A percentile compares a stretch with the other conserved stretches of the same genome.
Conservation (phyloP, 2,888 invertebrate species). For the Leucania comma region DNA sequence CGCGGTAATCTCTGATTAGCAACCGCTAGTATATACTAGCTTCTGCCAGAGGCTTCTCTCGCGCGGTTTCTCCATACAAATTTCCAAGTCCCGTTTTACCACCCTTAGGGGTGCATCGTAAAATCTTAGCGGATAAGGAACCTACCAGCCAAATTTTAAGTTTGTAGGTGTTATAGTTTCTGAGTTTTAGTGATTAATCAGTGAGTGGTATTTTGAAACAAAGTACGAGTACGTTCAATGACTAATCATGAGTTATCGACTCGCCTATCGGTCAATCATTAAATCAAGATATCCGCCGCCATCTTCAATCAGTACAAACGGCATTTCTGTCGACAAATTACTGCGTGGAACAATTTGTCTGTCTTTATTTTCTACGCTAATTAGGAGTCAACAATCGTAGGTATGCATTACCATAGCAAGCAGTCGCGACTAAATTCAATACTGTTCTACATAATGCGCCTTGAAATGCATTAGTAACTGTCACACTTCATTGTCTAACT, state of each 20-base stretch:
- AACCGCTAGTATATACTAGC: too few species aligned
- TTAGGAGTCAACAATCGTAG: conserved; percentile 51
- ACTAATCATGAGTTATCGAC: conserved; percentile 17
- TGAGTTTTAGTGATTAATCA: too few species aligned
- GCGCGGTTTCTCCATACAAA: too few species aligned
- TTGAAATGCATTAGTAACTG: conserved; percentile 54
- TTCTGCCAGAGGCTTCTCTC: too few species aligned
- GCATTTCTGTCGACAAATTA: conserved; percentile 28
- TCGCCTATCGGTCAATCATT: conserved; percentile 17
- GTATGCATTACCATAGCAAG: conserved; percentile 46
- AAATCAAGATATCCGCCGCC: not conserved
- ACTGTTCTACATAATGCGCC: conserved; percentile 49
- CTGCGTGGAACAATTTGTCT: conserved; percentile 38
- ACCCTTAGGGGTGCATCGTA: too few species aligned
- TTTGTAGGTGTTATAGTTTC: too few species aligned
- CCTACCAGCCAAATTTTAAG: too few species aligned
- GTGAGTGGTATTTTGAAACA: not conserved
- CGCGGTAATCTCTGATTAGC: too few species aligned
- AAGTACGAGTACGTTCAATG: too few species aligned
- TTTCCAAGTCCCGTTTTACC: too few species aligned
- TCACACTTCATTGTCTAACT: conserved; percentile 40
- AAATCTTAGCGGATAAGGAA: too few species aligned
- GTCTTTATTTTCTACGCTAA: conserved; percentile 31
- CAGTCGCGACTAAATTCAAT: conserved; percentile 37
- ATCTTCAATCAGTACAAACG: conserved; percentile 26